Percentiles rank a stretch among this genome's conserved stretches.
phyloP scores from a whole-genome alignment of 2,888 invertebrate genomes.

The Athalia circularis region DNA sequence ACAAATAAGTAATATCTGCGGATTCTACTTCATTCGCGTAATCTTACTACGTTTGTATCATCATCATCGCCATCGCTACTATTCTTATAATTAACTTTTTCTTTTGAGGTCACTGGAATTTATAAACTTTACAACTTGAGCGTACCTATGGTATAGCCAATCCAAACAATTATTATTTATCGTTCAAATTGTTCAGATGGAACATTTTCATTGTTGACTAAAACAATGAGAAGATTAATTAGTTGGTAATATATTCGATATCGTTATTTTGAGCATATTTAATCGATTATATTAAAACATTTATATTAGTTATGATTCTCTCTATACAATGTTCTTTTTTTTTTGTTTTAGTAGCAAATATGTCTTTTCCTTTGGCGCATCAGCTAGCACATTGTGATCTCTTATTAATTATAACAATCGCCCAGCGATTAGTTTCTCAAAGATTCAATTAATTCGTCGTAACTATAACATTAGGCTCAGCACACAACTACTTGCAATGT shows the following conservation, averaged over 20 bases:
- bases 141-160: conserved; percentile 14
- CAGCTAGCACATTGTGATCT: conserved; percentile 48
- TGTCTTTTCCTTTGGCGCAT: conserved; percentile 55
- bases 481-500: conserved; percentile 56
- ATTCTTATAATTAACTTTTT: not conserved
- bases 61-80: not conserved
- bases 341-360: conserved; percentile 48
- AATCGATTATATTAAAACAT: conserved; percentile 9
- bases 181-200: conserved; percentile 3
- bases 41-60: not conserved
- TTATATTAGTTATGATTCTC: not conserved
- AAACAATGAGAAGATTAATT: conserved; percentile 23
- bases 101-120: conserved; percentile 28
- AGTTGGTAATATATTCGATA: not conserved
- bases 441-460: conserved; percentile 43
- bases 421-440: conserved; percentile 53
- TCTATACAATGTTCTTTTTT: conserved; percentile 25
- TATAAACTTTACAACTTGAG: conserved; percentile 37
- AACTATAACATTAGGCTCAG: conserved; percentile 53
- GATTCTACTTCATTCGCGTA: not conserved
- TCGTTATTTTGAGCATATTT: conserved; percentile 35
- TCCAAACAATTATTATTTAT: conserved; percentile 7
- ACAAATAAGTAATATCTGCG: no score
- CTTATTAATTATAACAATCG: conserved; percentile 48
- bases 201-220: not conserved